Evolutionary conservation across 2,888 invertebrate species (phyloP).

Genomic region (Drosophila merina): DNA sequence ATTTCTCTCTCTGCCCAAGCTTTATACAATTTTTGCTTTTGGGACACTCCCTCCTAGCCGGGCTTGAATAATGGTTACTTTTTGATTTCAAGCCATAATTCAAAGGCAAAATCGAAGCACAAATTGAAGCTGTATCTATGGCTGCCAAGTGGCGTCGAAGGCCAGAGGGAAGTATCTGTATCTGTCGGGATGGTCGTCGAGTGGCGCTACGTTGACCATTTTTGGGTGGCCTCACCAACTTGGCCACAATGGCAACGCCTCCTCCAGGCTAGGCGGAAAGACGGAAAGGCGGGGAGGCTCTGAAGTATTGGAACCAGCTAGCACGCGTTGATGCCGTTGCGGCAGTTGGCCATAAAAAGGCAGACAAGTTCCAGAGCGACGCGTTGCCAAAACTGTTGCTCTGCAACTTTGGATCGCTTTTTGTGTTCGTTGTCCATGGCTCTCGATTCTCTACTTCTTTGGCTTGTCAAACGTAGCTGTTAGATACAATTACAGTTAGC

Average conservation of each 20-base stretch:
- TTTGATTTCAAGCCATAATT: slow-evolving; percentile 76
- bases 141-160: slow-evolving; percentile 4
- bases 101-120: slow-evolving; percentile 53
- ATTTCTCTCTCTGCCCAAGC: slow-evolving; percentile 44
- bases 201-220: slow-evolving; percentile 74
- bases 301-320: slow-evolving; percentile 17
- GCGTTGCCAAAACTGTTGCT: slow-evolving; percentile 64
- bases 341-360: slow-evolving; percentile 70
- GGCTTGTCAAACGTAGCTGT: slow-evolving; percentile 71
- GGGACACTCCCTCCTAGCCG: slow-evolving; percentile 50
- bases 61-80: slow-evolving; percentile 73
- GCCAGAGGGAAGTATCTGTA: slow-evolving; percentile 24
- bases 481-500: slow-evolving; percentile 78
- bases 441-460: slow-evolving; percentile 9
- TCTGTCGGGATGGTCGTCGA: slow-evolving; percentile 53
- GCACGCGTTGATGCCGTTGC: slow-evolving; percentile 61
- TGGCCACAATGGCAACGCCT: slow-evolving; percentile 45
- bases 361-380: slow-evolving; percentile 75
- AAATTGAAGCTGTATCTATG: slow-evolving; percentile 18
- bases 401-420: slow-evolving; percentile 16
- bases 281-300: slow-evolving; percentile 10
- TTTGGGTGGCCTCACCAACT: slow-evolving; percentile 69
- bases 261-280: slow-evolving; percentile 23
- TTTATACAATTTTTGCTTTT: slow-evolving; percentile 10
- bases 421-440: not conserved